phyloP scores from a whole-genome alignment of 2,113 vertebrate genomes.

The Mugil cephalus region DNA sequence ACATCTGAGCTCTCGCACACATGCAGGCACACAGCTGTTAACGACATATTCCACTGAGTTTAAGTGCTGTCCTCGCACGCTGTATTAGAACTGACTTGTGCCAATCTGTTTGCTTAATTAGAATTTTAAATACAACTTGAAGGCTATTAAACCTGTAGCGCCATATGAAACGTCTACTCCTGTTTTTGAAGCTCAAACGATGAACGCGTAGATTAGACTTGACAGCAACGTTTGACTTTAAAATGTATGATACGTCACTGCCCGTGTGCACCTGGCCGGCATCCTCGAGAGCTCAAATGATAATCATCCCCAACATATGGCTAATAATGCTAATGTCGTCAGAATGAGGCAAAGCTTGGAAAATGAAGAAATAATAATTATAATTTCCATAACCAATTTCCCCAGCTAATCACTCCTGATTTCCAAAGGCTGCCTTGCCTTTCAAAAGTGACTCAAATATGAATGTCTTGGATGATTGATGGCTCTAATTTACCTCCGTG shows the following conservation, averaged over 20 bases:
- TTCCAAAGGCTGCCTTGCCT: constrained; percentile 56
- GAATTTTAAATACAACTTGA: constrained; percentile 28
- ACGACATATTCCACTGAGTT: constrained; percentile 14
- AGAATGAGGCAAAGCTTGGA: constrained; percentile 59
- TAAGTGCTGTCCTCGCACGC: not conserved
- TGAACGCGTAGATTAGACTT: constrained; percentile 15
- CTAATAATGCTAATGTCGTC: constrained; percentile 71
- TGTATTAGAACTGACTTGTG: constrained; percentile 34
- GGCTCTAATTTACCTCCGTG: constrained; percentile 78
- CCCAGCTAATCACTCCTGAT: constrained; percentile 65
- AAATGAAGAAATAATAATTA: constrained; percentile 75
- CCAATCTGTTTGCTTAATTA: constrained; percentile 36
- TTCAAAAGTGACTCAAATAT: constrained; percentile 75
- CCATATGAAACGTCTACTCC: constrained; percentile 5
- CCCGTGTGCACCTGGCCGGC: constrained; percentile 26
- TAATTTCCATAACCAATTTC: constrained; percentile 76
- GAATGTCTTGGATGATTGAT: constrained; percentile 81
- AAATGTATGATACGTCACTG: constrained; percentile 45
- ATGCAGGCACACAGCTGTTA: constrained; percentile 2
- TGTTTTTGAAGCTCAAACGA: constrained; percentile 20
- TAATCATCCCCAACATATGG: constrained; percentile 60
- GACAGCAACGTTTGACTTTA: constrained; percentile 30
- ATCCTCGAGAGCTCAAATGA: constrained; percentile 47
- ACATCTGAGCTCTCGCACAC: constrained; percentile 8
- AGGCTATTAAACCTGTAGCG: not conserved